Evolutionary conservation across 1,140 invertebrate species (phyloP), one percentile per base, ranked within the genome.

Genomic region (Hyphantria cunea): DNA sequence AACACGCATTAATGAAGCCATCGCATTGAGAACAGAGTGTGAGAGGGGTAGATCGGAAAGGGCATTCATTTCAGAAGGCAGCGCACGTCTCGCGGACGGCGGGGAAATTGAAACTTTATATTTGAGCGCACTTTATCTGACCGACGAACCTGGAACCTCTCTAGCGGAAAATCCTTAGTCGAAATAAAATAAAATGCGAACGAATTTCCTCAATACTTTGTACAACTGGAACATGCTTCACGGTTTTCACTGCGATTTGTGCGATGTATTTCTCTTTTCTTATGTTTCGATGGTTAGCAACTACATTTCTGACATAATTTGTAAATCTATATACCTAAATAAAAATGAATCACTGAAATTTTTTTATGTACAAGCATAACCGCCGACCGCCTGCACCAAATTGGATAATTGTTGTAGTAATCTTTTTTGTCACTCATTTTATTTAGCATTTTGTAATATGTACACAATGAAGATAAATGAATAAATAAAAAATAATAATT

Each of bases 101-200:
- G 66, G 72, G 59, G 72, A 80, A 89, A 89, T 86, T 85, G 84
- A 86, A 89, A 89, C 82, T 89, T 86, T 89, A 86, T 86, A 86
- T 89, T 86, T 84, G 74, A 86, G 79, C 78, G 74, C 74, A 82
- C 75, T 84, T 79, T 82, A 84, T 85, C 78, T 82, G 77, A 83
- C 80, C 78, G 72, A 74, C 62, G 72, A 78, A 82, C 77, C 74
- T 78, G 68, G 69, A 70, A 66, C 68, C 70, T 72, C 63, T 79
- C 72, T 64, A 66, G 66, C 68, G 69, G 74, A 80, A 84, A 83
- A 81, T 76, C 76, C 69, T 76, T 72, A 72, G 61, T 71, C 64
- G 64, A 79, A 84, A 81, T 81, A 84, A 82, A 80, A 77, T 76
- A 80, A 82, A 82, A 78, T 69, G 61, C 45, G 66, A 64, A 68